Evolutionary conservation across 35 echinoderm and acorn worm genomes (phyloP).

Genomic region (Heliocidaris erythrogramma): DNA sequence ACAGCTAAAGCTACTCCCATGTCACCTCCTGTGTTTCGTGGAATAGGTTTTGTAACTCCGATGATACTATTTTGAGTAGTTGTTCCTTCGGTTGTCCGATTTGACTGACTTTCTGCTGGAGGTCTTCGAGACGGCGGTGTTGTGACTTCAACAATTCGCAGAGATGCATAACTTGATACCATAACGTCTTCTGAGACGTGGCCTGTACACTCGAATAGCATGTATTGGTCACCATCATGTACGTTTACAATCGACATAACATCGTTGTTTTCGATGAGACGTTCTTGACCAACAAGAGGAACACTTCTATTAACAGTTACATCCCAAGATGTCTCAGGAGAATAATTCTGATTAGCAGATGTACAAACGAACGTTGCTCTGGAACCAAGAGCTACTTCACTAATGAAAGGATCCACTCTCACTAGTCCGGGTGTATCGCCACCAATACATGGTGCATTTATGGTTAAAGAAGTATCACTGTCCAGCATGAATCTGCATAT

Average conservation of each 20-base stretch:
- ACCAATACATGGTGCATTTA: not conserved
- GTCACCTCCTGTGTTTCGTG: too few relatives aligned
- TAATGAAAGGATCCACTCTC: constrained; percentile 6
- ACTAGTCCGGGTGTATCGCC: not conserved
- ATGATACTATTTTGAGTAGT: too few relatives aligned
- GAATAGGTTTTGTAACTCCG: too few relatives aligned
- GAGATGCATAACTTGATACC: not conserved
- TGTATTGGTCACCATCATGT: not conserved
- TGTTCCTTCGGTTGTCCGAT: not conserved
- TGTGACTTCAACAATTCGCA: not conserved
- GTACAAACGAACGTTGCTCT: not conserved
- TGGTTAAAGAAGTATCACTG: not conserved
- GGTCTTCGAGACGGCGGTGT: not conserved
- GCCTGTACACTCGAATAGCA: not conserved
- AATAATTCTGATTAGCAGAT: not conserved
- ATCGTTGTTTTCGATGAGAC: not conserved
- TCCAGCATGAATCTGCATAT: not conserved
- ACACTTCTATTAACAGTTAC: not conserved
- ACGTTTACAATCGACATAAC: not conserved
- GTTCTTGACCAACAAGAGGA: not conserved
- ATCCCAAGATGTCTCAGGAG: not conserved
- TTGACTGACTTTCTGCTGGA: not conserved
- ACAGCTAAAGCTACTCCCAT: not conserved
- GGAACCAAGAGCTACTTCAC: not conserved
- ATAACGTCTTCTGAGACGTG: not conserved